A percentile compares a stretch with the other conserved stretches of the same genome.
These are phyloP conservation scores for Berghia stephanieae DNA, from an alignment of 1,140 invertebrate genomes.

Conservation along the genomic window DNA sequence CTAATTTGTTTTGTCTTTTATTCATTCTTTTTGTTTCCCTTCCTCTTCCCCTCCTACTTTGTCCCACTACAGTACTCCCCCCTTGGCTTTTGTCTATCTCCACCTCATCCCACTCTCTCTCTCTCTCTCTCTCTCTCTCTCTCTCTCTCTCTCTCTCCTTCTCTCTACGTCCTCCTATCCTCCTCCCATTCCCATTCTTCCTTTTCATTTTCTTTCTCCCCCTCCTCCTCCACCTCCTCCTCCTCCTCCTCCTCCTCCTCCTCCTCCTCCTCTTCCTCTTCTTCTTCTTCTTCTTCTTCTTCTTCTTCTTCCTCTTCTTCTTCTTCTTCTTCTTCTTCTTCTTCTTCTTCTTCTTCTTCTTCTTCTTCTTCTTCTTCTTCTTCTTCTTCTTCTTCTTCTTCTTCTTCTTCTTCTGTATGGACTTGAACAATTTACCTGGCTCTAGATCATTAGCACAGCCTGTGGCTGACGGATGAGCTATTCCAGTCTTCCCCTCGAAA, in stretches of 20 bases:
- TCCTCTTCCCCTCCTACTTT: background rate
- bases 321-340: slow-evolving; percentile 15
- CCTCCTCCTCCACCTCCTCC: background rate
- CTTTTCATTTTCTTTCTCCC: background rate
- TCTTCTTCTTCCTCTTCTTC: background rate
- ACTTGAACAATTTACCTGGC: too few species aligned
- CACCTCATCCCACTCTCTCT: background rate
- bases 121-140: background rate
- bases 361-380: background rate
- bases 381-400: background rate
- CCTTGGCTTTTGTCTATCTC: background rate
- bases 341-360: slow-evolving; percentile 7
- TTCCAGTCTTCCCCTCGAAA: too few species aligned
- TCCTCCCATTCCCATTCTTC: too few species aligned
- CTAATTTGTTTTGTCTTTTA: too few species aligned
- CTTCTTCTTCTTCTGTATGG: too few species aligned
- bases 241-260: slow-evolving; percentile 10
- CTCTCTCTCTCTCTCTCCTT: background rate
- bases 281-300: background rate
- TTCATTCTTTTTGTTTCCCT: too few species aligned
- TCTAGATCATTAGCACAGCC: too few species aligned
- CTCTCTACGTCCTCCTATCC: too few species aligned
- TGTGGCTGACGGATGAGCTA: too few species aligned
- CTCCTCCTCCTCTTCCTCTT: background rate
- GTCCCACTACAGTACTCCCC: background rate